Conservation (phyloP, 2,113 vertebrate genomes). For the Trogon melanurus region DNA sequence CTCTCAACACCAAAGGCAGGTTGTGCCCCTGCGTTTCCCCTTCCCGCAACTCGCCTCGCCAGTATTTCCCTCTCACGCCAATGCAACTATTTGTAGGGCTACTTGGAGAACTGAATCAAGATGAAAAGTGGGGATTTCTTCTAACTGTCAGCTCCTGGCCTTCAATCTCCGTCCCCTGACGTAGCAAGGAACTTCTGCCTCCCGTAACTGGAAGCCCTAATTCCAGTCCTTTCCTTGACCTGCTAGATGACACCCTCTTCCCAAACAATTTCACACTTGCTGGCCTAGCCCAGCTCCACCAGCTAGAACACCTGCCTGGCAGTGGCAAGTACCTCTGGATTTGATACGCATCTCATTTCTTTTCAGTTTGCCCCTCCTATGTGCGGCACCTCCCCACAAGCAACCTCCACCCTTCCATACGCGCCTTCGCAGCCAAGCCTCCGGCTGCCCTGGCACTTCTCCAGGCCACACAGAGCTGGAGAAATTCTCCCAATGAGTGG, state of each 20-base stretch:
- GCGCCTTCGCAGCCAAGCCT: neutral
- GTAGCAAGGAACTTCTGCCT: neutral
- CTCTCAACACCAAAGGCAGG: neutral
- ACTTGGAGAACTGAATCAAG: neutral
- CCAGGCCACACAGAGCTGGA: constrained; percentile 67
- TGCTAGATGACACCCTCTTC: neutral
- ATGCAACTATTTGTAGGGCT: accelerated
- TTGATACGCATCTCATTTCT: accelerated
- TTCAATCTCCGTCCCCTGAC: neutral
- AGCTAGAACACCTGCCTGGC: neutral
- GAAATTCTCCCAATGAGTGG: neutral
- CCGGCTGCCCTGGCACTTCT: constrained; percentile 47
- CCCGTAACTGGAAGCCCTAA: neutral
- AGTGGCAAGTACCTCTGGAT: neutral
- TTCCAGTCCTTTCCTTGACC: neutral
- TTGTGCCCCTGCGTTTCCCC: neutral
- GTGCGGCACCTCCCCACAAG: neutral
- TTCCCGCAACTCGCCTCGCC: neutral
- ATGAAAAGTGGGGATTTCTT: neutral
- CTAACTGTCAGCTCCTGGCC: neutral
- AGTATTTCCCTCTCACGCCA: neutral
- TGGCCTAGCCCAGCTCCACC: neutral
- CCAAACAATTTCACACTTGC: accelerated
- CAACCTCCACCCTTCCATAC: constrained; percentile 6
- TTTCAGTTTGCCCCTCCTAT: neutral